A percentile compares a stretch with the other conserved stretches of the same genome.
phyloP scores from a whole-genome alignment of 1,140 invertebrate genomes.

The Pachypeltis micranthus region DNA sequence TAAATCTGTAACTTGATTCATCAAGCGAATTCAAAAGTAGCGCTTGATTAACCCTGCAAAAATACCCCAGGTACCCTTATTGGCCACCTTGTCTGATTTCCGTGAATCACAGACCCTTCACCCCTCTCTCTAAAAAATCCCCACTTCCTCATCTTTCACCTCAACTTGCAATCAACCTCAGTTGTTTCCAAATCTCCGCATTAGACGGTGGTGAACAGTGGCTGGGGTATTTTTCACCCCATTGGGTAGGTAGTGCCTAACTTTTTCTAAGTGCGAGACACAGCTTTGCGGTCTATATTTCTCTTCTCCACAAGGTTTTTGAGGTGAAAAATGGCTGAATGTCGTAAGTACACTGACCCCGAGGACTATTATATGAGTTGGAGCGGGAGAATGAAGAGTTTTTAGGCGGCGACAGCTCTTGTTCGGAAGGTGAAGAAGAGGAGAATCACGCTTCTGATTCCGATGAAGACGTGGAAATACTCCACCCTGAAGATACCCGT shows the following conservation, averaged over 20 bases:
- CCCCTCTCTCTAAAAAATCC: neutral
- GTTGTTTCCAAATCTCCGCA: neutral
- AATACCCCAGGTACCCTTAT: neutral
- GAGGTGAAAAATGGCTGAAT: neutral
- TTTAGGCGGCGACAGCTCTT: neutral
- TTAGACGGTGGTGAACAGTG: neutral
- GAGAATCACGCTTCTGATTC: neutral
- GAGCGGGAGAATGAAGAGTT: neutral
- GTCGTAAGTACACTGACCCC: neutral
- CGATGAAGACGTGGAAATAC: neutral
- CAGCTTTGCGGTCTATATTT: neutral
- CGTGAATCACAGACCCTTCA: neutral
- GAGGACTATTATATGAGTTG: neutral
- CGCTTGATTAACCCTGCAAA: no score
- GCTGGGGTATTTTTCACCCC: conserved; percentile 7
- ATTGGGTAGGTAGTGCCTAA: neutral
- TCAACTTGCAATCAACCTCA: neutral
- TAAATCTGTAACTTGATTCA: no score
- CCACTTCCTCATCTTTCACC: neutral
- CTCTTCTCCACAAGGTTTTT: no score
- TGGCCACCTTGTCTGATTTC: neutral
- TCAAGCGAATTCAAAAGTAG: no score
- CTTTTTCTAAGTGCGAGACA: neutral
- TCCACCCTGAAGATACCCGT: no score
- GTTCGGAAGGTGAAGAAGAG: neutral